A percentile compares a stretch with the other conserved stretches of the same genome.
Evolutionary conservation across 2,113 vertebrate species (phyloP).

Genomic region (Trematocara zebra): DNA sequence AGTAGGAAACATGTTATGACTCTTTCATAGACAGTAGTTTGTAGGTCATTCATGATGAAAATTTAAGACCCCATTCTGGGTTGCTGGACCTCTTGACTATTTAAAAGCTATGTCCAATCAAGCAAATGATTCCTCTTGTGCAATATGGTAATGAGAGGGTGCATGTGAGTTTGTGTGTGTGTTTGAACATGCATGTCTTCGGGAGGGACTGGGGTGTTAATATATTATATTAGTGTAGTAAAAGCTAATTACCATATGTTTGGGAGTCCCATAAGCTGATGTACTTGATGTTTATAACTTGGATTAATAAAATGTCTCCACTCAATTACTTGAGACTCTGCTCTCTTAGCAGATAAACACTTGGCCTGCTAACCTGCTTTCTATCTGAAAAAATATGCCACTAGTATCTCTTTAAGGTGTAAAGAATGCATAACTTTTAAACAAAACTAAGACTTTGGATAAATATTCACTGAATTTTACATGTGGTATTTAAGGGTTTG

Average conservation of each 20-base stretch:
- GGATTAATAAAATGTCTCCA: constrained; percentile 94
- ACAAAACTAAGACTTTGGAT: background rate
- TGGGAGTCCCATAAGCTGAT: constrained; percentile 90
- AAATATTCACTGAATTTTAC: background rate
- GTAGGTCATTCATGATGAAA: constrained; percentile 18
- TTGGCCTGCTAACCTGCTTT: background rate
- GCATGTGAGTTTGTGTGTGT: constrained; percentile 25
- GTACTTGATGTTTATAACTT: constrained; percentile 93
- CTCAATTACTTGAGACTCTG: constrained; percentile 75
- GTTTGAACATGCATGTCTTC: constrained; percentile 22
- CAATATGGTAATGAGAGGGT: constrained; percentile 86
- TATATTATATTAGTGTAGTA: constrained; percentile 91
- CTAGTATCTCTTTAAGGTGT: background rate
- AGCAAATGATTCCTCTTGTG: constrained; percentile 90
- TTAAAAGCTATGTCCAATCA: constrained; percentile 92
- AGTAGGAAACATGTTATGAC: background rate
- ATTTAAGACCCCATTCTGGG: constrained; percentile 15
- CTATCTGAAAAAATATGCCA: background rate
- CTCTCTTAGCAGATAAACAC: background rate
- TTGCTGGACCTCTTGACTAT: constrained; percentile 65
- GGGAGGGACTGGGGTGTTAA: constrained; percentile 43
- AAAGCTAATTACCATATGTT: constrained; percentile 97
- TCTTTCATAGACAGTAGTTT: constrained; percentile 16
- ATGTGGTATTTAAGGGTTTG: background rate
- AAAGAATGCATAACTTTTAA: background rate